phyloP scores from a whole-genome alignment of 2,888 invertebrate genomes.

The Drosophila rubida region DNA sequence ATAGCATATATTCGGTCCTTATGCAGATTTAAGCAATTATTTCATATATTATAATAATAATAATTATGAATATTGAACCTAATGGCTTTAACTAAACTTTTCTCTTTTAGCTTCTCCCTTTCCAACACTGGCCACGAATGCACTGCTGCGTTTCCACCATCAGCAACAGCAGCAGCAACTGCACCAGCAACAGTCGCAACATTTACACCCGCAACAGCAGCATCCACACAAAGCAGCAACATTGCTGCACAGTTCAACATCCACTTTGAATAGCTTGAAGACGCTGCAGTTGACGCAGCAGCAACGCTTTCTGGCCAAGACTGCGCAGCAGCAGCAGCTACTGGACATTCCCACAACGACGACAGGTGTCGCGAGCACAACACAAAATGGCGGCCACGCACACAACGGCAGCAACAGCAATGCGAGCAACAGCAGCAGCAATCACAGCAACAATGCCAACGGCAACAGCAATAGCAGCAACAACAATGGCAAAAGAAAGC shows the following conservation, averaged over 20 bases:
- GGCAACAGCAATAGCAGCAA: conserved; percentile 12
- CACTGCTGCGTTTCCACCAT: conserved; percentile 79
- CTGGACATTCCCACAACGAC: conserved; percentile 63
- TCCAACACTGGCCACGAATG: conserved; percentile 70
- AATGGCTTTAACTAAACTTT: not conserved
- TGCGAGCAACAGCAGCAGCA: conserved; percentile 21
- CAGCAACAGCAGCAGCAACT: conserved; percentile 51
- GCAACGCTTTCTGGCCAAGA: conserved; percentile 64
- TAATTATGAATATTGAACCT: too few relatives aligned
- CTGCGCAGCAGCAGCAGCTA: conserved; percentile 71
- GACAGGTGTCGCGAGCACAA: conserved; percentile 32
- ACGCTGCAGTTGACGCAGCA: conserved; percentile 76
- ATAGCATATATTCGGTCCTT: too few relatives aligned
- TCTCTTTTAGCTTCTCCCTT: conserved; percentile 49
- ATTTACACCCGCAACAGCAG: conserved; percentile 55
- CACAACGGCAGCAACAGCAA: conserved; percentile 28
- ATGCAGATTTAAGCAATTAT: too few relatives aligned
- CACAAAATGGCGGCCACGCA: conserved; percentile 45
- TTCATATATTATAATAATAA: not conserved
- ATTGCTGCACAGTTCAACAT: conserved; percentile 57
- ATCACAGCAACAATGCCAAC: conserved; percentile 9
- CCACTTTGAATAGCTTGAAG: conserved; percentile 76
- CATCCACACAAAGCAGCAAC: conserved; percentile 56
- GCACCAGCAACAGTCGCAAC: conserved; percentile 45
- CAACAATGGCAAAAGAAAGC: conserved; percentile 88